These are phyloP conservation scores for Diuraphis noxia DNA, from an alignment of 1,140 invertebrate genomes.

Conservation along the genomic window DNA sequence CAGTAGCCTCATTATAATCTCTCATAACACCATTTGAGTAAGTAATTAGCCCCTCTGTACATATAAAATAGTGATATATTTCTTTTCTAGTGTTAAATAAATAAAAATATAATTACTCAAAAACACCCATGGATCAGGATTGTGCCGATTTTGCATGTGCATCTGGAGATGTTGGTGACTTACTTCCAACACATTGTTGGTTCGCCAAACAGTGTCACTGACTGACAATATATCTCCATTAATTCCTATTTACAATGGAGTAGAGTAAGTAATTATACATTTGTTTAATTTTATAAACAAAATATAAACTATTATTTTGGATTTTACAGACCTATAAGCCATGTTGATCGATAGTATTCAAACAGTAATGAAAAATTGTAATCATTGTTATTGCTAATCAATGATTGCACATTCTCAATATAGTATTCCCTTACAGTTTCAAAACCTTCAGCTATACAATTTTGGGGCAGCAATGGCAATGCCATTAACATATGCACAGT, in stretches of 20 bases:
- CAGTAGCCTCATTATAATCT: too few species aligned
- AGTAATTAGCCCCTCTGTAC: neutral
- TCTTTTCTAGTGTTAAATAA: neutral
- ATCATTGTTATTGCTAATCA: neutral
- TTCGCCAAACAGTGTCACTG: neutral
- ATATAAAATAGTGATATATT: neutral
- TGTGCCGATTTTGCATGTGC: neutral
- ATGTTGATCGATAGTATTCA: neutral
- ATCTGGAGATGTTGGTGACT: neutral
- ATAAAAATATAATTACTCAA: neutral
- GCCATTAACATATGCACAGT: neutral
- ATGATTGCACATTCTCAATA: neutral
- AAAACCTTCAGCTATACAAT: neutral
- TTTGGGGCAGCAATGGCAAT: neutral
- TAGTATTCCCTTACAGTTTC: neutral
- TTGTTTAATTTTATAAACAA: neutral
- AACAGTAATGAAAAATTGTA: neutral
- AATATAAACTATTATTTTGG: neutral
- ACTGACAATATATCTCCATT: neutral
- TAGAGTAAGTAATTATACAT: neutral
- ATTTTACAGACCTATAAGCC: neutral
- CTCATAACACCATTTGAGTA: too few species aligned
- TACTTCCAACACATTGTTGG: neutral
- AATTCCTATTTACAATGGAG: neutral
- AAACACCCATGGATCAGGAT: neutral